Evolutionary conservation across 2,113 vertebrate species (phyloP).

Genomic region (Gallinago media): DNA sequence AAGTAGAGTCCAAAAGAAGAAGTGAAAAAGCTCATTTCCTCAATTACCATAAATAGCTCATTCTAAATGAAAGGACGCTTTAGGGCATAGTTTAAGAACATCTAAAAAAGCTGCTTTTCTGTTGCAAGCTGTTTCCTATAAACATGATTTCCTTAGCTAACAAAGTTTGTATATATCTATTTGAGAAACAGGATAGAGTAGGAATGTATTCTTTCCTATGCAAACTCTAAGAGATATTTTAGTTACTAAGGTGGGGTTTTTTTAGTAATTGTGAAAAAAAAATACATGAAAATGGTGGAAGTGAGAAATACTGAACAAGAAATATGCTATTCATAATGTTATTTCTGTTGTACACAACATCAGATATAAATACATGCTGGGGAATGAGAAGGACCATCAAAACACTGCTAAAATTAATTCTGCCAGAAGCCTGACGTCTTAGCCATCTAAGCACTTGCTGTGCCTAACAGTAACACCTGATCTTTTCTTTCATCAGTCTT

Average conservation of each 20-base stretch:
- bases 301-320: background rate
- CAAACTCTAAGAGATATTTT: background rate
- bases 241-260: background rate
- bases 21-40: background rate
- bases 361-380: background rate
- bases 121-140: background rate
- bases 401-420: background rate
- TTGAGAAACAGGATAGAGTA: background rate
- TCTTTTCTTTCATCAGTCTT: background rate
- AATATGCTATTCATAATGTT: background rate
- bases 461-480: background rate
- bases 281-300: background rate
- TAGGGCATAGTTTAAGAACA: background rate
- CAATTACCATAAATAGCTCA: background rate
- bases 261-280: background rate
- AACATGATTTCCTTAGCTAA: background rate
- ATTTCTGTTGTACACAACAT: background rate
- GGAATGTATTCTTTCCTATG: background rate
- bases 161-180: background rate
- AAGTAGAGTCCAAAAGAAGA: background rate
- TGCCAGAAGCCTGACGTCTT: background rate
- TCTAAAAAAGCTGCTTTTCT: background rate
- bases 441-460: background rate
- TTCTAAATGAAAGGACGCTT: background rate
- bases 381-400: background rate